Base-by-base conservation (phyloP, 2,888 invertebrate species). In the Thereva unica region DNA sequence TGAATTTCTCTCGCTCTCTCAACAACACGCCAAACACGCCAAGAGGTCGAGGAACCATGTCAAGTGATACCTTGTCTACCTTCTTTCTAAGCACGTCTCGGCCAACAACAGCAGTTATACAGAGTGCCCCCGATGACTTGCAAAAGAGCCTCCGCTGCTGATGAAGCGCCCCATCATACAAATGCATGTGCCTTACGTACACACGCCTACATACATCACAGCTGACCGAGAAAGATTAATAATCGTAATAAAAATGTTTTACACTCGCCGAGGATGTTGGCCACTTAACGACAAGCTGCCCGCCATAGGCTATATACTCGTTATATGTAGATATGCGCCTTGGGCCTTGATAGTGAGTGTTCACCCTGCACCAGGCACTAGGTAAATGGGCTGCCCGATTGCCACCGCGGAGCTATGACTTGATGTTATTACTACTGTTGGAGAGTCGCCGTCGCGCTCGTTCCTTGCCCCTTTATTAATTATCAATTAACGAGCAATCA, bases 401-500 rank as follows among this genome's bases (percentile, higher is more conserved):
- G 12, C 47, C 37, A 8, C 47, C 45, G 47, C n/a, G 6, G 47
- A 47, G 10, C 8, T 45, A 10, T 47, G 23, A 23, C 23, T 23
- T 23, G 23, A 23, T 23, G 23, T 47, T 35, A 35, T 37, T 45
- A 10, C n/a, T 47, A 38, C 6, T 37, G 10, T 8, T 47, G 37
- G 55, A 6, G 12, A 12, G 5, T 37, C 37, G 10, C 35, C 44
- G 23, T 42, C 44, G 52, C 12, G 49, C 47, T 59, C 68, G 57
- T 47, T 64, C 10, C 23, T 57, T 42, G 47, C 57, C 56, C 68
- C 35, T 38, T 66, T 68, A 66, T 64, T 68, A 68, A 68, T 66
- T 68, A 66, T 68, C 63, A 68, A 68, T 68, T 66, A 68, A 68
- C 47, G 10, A 64, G 63, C 66, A 66, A 64, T 66, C 68, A 66